Base-by-base conservation (phyloP, 2,113 vertebrate species). In the Cyprinodon tularosa region DNA sequence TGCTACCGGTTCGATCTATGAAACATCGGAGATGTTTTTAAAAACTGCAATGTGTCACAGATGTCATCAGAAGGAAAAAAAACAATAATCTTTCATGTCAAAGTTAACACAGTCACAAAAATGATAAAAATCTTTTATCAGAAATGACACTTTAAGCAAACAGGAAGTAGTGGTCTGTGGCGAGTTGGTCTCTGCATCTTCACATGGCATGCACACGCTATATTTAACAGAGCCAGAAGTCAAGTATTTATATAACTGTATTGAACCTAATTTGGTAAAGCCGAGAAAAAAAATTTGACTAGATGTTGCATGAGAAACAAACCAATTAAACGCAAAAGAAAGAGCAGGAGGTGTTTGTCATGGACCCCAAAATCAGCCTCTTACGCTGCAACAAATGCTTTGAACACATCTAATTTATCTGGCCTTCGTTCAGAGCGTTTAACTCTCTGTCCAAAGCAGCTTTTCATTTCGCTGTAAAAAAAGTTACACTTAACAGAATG, bases 131-230 rank as follows among this genome's bases (percentile, higher is more conserved):
- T 87, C 67, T 90, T 57, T 91, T 81, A 89, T 89, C 84, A 89
- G 78, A 92, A 87, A 79, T 79, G 62, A 86, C 79, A 62, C 64
- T 75, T 29, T 66, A 50, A 80, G 89, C 82, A 84, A 90, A 93
- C 90, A 94, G 93, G 92, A 94, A 92, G 84, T 14, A 71, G 81
- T 87, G 80, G 83, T 85, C 84, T 91, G 89, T 77, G 86, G 85
- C 84, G 44, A 75, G 59, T 36, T 61, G n/a, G 63, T 20, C 67
- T 44, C 13, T 44, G 63, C 47, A 38, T 68, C 45, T 59, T 85
- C 78, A 87, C 63, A 61, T 47, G 48, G 37, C 11, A 37, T 67
- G 37, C 6, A 57, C 50, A 57, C 7, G 20, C 3, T 60, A 40
- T 50, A 71, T 68, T 73, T 39, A 69, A 63, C 67, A 53, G n/a